Evolutionary conservation across 2,797 vertebrate genomes (phyloP).

Genomic region (Coendou prehensilis): DNA sequence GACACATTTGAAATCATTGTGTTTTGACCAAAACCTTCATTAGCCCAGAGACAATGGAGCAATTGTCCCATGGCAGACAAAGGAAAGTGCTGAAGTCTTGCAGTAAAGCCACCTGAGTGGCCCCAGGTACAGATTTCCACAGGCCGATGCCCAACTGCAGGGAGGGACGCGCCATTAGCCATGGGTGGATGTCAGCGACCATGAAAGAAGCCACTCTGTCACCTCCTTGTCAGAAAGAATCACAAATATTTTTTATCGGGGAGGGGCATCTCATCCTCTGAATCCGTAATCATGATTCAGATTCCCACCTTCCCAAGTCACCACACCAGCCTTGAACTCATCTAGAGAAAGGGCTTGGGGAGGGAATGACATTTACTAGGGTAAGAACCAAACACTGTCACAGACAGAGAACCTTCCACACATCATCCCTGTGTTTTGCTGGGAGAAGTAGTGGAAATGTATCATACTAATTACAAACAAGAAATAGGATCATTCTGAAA

Average conservation of each 20-base stretch:
- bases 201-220: neutral
- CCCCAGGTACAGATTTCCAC: constrained; percentile 11
- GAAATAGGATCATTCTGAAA: neutral
- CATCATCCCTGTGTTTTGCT: neutral
- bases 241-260: neutral
- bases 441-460: neutral
- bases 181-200: neutral
- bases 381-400: neutral
- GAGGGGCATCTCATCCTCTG: neutral
- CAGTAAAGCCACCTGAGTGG: neutral
- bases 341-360: neutral
- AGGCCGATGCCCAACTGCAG: neutral
- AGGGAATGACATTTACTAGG: neutral
- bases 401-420: neutral
- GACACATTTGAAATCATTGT: constrained; percentile 58
- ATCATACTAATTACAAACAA: neutral
- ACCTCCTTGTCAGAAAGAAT: neutral
- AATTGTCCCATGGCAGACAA: constrained; percentile 46
- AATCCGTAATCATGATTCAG: neutral
- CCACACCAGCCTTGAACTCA: neutral
- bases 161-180: constrained; percentile 14
- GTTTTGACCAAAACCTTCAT: constrained; percentile 62
- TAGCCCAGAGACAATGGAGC: constrained; percentile 63
- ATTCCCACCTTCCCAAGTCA: neutral
- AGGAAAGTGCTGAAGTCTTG: neutral